A percentile compares a stretch with the other conserved stretches of the same genome.
These are phyloP conservation scores for Hippocampus guttulatus DNA, from an alignment of 2,113 vertebrate species.

Conservation along the genomic window DNA sequence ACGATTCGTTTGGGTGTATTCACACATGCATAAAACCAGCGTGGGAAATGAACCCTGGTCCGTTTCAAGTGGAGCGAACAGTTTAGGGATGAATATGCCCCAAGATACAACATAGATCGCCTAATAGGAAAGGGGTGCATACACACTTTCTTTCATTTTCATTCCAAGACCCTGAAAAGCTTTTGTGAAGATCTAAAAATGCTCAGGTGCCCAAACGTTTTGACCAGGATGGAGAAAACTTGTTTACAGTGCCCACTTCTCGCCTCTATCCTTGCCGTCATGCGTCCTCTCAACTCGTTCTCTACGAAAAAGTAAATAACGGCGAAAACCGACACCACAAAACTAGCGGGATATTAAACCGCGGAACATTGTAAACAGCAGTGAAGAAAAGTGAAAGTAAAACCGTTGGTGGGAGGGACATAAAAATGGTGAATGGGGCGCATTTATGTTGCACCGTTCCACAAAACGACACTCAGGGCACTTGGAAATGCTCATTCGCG, in stretches of 20 bases:
- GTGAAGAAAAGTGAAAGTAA: background rate
- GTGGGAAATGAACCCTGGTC: no score
- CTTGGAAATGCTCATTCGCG: background rate
- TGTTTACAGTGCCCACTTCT: no score
- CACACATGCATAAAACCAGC: no score
- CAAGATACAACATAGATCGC: no score
- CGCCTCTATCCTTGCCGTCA: background rate
- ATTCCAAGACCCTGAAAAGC: no score
- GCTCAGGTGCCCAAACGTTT: background rate
- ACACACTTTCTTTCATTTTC: no score
- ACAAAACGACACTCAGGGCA: background rate
- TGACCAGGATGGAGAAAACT: background rate
- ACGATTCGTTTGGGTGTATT: no score
- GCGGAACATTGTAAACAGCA: background rate
- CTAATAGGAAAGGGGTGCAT: no score
- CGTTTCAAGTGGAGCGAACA: no score
- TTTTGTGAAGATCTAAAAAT: background rate
- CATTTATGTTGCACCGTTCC: background rate
- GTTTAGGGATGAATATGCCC: no score
- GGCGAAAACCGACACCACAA: background rate
- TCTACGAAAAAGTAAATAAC: background rate
- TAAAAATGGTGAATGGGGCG: background rate
- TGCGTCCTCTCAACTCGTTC: background rate
- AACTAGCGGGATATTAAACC: background rate
- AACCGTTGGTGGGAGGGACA: background rate